phyloP scores from a whole-genome alignment of 2,113 vertebrate species.

The Melanocharis versteri region DNA sequence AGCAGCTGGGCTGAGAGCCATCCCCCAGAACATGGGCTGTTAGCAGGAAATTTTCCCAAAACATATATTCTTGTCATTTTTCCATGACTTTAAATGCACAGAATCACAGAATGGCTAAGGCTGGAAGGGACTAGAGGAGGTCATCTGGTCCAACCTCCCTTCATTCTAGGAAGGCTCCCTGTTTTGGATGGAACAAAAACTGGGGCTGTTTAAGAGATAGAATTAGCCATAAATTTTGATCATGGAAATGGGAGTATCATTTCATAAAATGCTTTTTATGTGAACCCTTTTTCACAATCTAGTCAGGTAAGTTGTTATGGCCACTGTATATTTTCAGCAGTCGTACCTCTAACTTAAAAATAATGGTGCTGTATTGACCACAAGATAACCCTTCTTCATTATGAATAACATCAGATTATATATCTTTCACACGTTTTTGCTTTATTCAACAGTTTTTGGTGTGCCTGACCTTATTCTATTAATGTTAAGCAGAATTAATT shows the following conservation, averaged over 20 bases:
- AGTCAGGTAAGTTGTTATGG: constrained; percentile 50
- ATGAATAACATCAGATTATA: constrained; percentile 68
- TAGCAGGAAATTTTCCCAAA: background rate
- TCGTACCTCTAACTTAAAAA: constrained; percentile 69
- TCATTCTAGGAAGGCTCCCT: background rate
- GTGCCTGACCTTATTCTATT: constrained; percentile 71
- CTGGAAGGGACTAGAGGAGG: background rate
- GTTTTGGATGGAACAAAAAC: background rate
- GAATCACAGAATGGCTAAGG: background rate
- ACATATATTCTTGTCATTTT: background rate
- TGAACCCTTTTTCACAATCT: background rate
- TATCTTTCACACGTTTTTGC: constrained; percentile 71
- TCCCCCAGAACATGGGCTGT: background rate
- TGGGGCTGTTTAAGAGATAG: background rate
- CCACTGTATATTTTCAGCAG: constrained; percentile 66
- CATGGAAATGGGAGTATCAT: constrained; percentile 20
- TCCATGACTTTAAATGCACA: background rate
- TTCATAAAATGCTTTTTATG: constrained; percentile 60
- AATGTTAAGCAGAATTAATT: constrained; percentile 74
- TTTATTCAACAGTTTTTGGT: constrained; percentile 77
- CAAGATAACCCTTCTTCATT: constrained; percentile 68
- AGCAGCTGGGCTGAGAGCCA: background rate
- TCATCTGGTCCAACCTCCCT: background rate
- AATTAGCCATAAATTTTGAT: background rate
- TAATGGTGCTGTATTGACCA: constrained; percentile 73